A percentile compares a stretch with the other conserved stretches of the same genome.
Evolutionary conservation across 2,797 vertebrate genomes (phyloP).

Genomic region (Rhynchonycteris naso): DNA sequence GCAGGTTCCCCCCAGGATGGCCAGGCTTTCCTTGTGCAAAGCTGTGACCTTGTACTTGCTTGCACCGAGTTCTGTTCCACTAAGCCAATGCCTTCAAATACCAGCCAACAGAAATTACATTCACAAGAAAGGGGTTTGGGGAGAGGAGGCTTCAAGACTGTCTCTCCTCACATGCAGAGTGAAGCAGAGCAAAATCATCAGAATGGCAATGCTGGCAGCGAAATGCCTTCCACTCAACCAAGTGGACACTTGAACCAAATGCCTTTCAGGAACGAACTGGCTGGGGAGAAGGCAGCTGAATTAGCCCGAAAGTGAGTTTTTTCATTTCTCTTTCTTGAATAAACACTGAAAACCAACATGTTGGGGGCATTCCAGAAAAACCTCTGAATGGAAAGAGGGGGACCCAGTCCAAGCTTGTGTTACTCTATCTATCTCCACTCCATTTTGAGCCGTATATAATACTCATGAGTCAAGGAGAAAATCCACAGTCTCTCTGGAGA

Average conservation of each 20-base stretch:
- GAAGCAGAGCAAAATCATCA: not conserved
- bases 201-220: not conserved
- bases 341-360: conserved; percentile 26
- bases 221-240: not conserved
- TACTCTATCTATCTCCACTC: conserved; percentile 17
- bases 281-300: not conserved
- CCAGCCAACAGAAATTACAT: conserved; percentile 47
- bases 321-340: conserved; percentile 35
- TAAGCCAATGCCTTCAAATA: conserved; percentile 29
- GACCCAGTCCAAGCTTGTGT: not conserved
- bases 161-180: not conserved
- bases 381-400: conserved; percentile 44
- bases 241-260: conserved; percentile 24
- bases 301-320: not conserved
- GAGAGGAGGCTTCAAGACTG: not conserved
- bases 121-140: not conserved
- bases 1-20: not conserved
- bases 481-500: conserved; percentile 43
- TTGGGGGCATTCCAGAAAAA: conserved; percentile 50
- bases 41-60: conserved; percentile 55
- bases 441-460: conserved; percentile 50
- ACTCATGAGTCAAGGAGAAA: conserved; percentile 63
- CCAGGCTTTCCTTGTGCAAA: not conserved
- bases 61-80: conserved; percentile 1
- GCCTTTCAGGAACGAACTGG: not conserved